A percentile compares a stretch with the other conserved stretches of the same genome.
Evolutionary conservation across 2,797 vertebrate species (phyloP).

Genomic region (Pagetopsis macropterus): DNA sequence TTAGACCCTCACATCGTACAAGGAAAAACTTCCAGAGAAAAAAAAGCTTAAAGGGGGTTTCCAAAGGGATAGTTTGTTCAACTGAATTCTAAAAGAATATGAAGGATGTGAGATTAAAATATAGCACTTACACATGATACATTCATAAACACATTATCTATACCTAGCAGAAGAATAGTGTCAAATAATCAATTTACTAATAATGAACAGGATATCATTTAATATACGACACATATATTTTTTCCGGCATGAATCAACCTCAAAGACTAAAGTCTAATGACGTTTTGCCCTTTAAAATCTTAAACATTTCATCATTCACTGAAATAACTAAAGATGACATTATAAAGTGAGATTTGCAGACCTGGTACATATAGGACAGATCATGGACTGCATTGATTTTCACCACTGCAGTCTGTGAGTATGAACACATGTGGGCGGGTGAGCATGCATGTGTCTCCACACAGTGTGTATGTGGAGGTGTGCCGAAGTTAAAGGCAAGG

Average conservation of each 20-base stretch:
- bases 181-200: background rate
- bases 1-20: too few species aligned
- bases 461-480: slow-evolving; percentile 7
- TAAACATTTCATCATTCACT: slow-evolving; percentile 3
- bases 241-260: background rate
- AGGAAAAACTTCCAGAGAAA: too few species aligned
- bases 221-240: background rate
- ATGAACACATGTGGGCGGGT: background rate
- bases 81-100: background rate
- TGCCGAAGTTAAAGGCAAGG: slow-evolving; percentile 27
- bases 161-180: background rate
- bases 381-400: slow-evolving; percentile 54
- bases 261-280: slow-evolving; percentile 14
- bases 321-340: background rate
- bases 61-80: background rate
- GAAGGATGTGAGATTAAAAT: too few species aligned
- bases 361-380: slow-evolving; percentile 6
- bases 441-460: background rate
- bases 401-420: slow-evolving; percentile 25
- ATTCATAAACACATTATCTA: background rate
- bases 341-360: slow-evolving; percentile 25
- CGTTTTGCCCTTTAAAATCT: background rate
- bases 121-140: too few species aligned
- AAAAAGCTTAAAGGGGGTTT: background rate
- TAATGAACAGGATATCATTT: background rate